Conservation (phyloP, 2,113 vertebrate species). For the Austrofundulus limnaeus region DNA sequence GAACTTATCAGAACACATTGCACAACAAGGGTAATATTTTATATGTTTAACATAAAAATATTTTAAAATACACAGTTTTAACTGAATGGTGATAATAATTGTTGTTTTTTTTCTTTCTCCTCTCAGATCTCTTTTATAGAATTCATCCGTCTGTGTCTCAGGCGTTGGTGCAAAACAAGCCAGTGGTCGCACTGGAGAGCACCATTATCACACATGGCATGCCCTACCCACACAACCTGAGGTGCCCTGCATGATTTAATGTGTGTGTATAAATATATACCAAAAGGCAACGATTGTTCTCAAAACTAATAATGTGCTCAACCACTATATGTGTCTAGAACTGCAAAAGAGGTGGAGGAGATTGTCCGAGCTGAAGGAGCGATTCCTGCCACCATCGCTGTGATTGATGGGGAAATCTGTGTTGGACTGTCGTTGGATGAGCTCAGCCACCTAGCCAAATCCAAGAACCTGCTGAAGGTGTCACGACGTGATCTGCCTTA, state of each 20-base stretch:
- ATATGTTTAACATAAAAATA: background rate
- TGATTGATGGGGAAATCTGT: conserved; percentile 82
- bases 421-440: conserved; percentile 83
- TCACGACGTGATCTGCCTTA: conserved; percentile 89
- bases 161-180: conserved; percentile 80
- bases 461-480: conserved; percentile 80
- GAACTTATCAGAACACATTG: conserved; percentile 49
- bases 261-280: background rate
- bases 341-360: conserved; percentile 85
- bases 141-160: conserved; percentile 82
- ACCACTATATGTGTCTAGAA: conserved; percentile 67
- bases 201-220: conserved; percentile 92
- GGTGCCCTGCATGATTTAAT: conserved; percentile 63
- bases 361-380: conserved; percentile 82
- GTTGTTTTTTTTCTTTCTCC: conserved; percentile 21
- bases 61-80: background rate
- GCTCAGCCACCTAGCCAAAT: conserved; percentile 80
- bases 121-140: conserved; percentile 77
- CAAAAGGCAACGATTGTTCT: conserved; percentile 1
- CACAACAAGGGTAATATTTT: conserved; percentile 63
- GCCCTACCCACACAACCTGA: conserved; percentile 88
- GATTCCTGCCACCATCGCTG: conserved; percentile 85
- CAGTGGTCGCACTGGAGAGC: conserved; percentile 89
- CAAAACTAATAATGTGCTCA: background rate
- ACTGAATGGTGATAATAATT: background rate